These are phyloP conservation scores for Procambarus virginalis DNA, from an alignment of 1,140 invertebrate genomes.

Conservation along the genomic window DNA sequence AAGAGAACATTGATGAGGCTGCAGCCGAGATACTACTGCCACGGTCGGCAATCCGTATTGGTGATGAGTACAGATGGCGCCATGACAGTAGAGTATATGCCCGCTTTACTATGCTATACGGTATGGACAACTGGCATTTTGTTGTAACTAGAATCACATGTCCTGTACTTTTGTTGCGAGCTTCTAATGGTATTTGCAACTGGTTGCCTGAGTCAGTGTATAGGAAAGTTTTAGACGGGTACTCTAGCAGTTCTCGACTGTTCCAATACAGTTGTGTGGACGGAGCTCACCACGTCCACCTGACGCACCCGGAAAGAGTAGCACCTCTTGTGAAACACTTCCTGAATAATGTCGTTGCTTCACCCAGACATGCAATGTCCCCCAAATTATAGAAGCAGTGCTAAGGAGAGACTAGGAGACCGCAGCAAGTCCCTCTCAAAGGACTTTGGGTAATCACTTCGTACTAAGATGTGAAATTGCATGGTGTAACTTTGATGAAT, in stretches of 20 bases:
- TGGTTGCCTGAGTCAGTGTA: not conserved
- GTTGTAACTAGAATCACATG: slow-evolving; percentile 26
- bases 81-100: slow-evolving; percentile 14
- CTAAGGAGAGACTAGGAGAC: too few relatives aligned
- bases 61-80: slow-evolving; percentile 13
- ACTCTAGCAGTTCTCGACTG: not conserved
- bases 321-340: slow-evolving; percentile 70
- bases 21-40: slow-evolving; percentile 30
- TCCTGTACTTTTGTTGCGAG: slow-evolving; percentile 14
- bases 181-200: slow-evolving; percentile 4
- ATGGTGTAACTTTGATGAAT: too few relatives aligned
- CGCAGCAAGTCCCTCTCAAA: too few relatives aligned
- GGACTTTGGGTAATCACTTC: too few relatives aligned
- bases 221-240: not conserved
- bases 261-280: slow-evolving; percentile 83
- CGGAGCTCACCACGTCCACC: slow-evolving; percentile 88
- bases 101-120: not conserved
- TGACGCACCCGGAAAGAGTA: slow-evolving; percentile 84
- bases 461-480: too few relatives aligned
- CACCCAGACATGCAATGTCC: too few relatives aligned
- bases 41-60: slow-evolving; percentile 1
- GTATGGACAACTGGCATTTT: not conserved
- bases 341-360: not conserved
- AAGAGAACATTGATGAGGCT: slow-evolving; percentile 19
- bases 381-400: too few relatives aligned